Conservation (phyloP, 2,113 vertebrate species). For the Podarcis cretensis region DNA sequence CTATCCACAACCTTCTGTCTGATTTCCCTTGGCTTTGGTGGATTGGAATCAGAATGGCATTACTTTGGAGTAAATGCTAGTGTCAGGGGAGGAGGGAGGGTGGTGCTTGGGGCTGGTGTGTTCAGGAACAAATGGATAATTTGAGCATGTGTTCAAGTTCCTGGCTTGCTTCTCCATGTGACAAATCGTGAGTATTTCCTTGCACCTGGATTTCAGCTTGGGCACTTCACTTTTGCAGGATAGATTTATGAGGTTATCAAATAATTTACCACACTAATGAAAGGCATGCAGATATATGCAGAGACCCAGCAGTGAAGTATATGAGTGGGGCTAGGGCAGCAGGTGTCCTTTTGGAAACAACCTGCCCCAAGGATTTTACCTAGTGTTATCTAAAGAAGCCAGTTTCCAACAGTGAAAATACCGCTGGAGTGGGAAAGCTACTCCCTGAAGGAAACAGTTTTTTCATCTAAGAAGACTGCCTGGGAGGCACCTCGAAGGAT, state of each 20-base stretch:
- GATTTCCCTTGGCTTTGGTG: not conserved
- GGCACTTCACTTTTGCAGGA: not conserved
- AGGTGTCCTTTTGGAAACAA: not conserved
- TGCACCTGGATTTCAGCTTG: not conserved
- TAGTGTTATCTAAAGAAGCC: too few relatives aligned
- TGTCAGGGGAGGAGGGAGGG: not conserved
- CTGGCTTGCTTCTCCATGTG: not conserved
- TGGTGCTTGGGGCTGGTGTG: not conserved
- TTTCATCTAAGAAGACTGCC: too few relatives aligned
- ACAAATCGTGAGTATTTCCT: not conserved
- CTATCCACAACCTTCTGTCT: not conserved
- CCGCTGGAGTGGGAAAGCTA: not conserved
- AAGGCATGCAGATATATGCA: not conserved
- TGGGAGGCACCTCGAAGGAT: not conserved
- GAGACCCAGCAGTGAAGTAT: not conserved
- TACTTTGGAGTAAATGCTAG: not conserved
- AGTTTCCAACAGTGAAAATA: not conserved
- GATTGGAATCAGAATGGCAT: not conserved
- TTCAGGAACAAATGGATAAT: not conserved
- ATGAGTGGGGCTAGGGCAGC: not conserved
- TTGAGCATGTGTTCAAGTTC: too few relatives aligned
- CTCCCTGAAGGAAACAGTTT: not conserved
- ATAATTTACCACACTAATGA: rapidly evolving
- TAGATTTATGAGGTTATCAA: not conserved
- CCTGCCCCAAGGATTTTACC: not conserved